Conservation (phyloP, 2,888 invertebrate species). For the Eremobia ochroleuca region DNA sequence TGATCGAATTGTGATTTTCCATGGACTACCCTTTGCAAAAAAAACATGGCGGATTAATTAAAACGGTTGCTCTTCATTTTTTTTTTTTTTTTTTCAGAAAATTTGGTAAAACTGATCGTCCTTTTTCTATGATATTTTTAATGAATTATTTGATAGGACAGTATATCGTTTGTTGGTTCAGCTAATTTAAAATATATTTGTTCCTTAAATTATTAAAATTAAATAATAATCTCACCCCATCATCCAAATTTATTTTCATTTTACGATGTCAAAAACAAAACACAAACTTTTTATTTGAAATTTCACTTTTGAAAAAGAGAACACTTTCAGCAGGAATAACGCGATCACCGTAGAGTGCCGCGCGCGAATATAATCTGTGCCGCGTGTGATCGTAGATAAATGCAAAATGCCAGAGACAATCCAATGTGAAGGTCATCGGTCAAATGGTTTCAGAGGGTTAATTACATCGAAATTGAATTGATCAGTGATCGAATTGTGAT, state of each 20-base stretch:
- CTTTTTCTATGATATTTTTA: neutral
- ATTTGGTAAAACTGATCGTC: neutral
- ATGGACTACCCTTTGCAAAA: slow-evolving; percentile 18
- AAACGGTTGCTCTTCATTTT: slow-evolving; percentile 5
- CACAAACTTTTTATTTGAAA: slow-evolving; percentile 1
- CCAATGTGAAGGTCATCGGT: slow-evolving; percentile 61
- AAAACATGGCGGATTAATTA: slow-evolving; percentile 17
- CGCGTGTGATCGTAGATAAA: slow-evolving; percentile 41
- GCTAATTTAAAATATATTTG: neutral
- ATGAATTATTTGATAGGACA: neutral
- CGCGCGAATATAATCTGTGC: slow-evolving; percentile 53
- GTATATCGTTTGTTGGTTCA: neutral
- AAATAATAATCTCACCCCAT: slow-evolving; percentile 60
- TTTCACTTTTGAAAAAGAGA: slow-evolving; percentile 50
- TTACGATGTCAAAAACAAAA: slow-evolving; percentile 9
- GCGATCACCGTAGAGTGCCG: slow-evolving; percentile 50
- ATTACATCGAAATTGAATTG: slow-evolving; percentile 54
- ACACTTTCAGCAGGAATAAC: slow-evolving; percentile 35
- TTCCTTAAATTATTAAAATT: too few relatives aligned
- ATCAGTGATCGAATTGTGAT: slow-evolving; percentile 48
- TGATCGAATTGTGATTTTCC: slow-evolving; percentile 51
- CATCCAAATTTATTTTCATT: slow-evolving; percentile 66
- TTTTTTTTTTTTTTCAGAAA: too few relatives aligned
- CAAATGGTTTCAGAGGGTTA: slow-evolving; percentile 52
- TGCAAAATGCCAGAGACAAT: slow-evolving; percentile 56